These are phyloP conservation scores for Copsychus sechellarum DNA, from an alignment of 2,113 vertebrate species.

Conservation along the genomic window DNA sequence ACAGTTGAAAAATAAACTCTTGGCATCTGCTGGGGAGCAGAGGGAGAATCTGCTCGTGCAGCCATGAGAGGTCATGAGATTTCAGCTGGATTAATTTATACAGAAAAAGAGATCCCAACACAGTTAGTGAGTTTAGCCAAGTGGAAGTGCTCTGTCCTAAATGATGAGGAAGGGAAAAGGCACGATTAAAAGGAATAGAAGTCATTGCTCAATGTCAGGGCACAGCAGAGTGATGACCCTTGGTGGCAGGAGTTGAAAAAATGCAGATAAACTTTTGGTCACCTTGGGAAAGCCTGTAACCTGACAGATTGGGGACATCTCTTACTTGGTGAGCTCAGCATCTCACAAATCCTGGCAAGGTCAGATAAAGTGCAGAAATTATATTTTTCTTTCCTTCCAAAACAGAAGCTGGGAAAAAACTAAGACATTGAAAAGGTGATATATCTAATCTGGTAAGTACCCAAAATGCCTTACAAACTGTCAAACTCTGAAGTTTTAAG, in stretches of 20 bases:
- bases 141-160: slow-evolving; percentile 37
- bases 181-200: slow-evolving; percentile 38
- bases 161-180: slow-evolving; percentile 17
- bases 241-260: not conserved
- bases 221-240: slow-evolving; percentile 21
- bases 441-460: not conserved
- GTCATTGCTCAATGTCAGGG: slow-evolving; percentile 58
- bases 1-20: not conserved
- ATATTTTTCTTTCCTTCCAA: not conserved
- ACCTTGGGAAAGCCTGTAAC: not conserved
- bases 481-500: not conserved
- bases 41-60: not conserved
- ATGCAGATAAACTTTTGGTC: slow-evolving; percentile 39
- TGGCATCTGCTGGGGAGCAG: not conserved
- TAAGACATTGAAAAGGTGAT: not conserved
- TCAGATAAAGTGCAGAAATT: not conserved
- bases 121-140: slow-evolving; percentile 68
- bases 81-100: slow-evolving; percentile 20
- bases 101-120: slow-evolving; percentile 29
- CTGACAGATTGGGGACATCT: not conserved
- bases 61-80: not conserved
- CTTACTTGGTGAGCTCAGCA: not conserved
- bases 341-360: not conserved
- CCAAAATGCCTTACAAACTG: not conserved
- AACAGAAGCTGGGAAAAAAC: not conserved